Conservation (phyloP, 2,888 invertebrate genomes). For the Rhopalosiphum nymphaeae region DNA sequence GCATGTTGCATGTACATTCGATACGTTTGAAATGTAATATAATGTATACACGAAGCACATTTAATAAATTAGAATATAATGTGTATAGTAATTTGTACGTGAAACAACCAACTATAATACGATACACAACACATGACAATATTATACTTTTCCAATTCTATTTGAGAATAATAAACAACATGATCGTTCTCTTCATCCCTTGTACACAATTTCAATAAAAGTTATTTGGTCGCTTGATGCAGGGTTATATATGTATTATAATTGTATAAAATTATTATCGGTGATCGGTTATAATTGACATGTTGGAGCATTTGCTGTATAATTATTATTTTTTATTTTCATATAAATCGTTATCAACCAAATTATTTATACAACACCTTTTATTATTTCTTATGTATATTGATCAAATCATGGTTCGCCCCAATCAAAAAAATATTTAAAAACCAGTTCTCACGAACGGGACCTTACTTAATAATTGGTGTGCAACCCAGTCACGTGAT, state of each 20-base stretch:
- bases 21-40: background rate
- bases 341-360: background rate
- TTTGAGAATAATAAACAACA: background rate
- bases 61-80: background rate
- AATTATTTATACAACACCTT: background rate
- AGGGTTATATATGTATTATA: background rate
- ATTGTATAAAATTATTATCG: background rate
- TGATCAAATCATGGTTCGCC: conserved; percentile 11
- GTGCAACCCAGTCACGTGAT: conserved; percentile 45
- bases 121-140: background rate
- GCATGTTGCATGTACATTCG: background rate
- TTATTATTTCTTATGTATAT: background rate
- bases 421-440: background rate
- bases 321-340: background rate
- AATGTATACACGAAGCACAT: background rate
- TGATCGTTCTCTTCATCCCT: background rate
- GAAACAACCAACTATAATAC: background rate
- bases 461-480: conserved; percentile 16
- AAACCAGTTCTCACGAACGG: conserved; percentile 53
- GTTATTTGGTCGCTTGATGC: background rate
- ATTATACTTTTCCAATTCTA: background rate
- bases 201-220: background rate
- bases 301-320: background rate
- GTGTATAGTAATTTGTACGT: background rate
- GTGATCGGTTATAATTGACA: background rate